A percentile compares a stretch with the other conserved stretches of the same genome.
phyloP scores from a whole-genome alignment of 2,888 invertebrate genomes.

The Cremastobaeus sp. region DNA sequence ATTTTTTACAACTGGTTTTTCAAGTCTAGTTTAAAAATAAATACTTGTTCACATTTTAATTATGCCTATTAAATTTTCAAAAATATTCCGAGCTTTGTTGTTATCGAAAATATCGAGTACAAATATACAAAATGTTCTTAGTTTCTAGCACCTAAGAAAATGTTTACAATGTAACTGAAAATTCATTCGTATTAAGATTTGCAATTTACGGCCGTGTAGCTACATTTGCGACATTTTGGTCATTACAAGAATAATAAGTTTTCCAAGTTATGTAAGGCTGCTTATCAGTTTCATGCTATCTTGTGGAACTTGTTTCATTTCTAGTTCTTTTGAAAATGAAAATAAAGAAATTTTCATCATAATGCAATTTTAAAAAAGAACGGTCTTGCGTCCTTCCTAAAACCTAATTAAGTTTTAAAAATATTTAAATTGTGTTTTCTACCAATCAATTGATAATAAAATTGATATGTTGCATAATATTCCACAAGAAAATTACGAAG shows the following conservation, averaged over 20 bases:
- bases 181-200: too few species aligned
- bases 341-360: not conserved
- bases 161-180: too few species aligned
- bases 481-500: slow-evolving; percentile 7
- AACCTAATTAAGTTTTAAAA: not conserved
- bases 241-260: slow-evolving; percentile 16
- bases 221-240: slow-evolving; percentile 1
- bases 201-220: slow-evolving; percentile 1
- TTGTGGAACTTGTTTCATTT: slow-evolving; percentile 9
- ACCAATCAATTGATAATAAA: not conserved
- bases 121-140: too few species aligned
- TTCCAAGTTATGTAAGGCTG: slow-evolving; percentile 16
- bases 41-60: too few species aligned
- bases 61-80: too few species aligned
- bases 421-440: not conserved
- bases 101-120: too few species aligned
- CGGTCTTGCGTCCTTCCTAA: too few species aligned
- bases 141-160: too few species aligned
- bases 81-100: too few species aligned
- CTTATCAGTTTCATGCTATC: slow-evolving; percentile 11
- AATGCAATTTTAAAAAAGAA: too few species aligned
- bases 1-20: too few species aligned
- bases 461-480: not conserved
- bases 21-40: too few species aligned
- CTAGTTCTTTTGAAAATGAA: not conserved